Conservation (phyloP, 2,888 invertebrate genomes). For the Onchidella celtica region DNA sequence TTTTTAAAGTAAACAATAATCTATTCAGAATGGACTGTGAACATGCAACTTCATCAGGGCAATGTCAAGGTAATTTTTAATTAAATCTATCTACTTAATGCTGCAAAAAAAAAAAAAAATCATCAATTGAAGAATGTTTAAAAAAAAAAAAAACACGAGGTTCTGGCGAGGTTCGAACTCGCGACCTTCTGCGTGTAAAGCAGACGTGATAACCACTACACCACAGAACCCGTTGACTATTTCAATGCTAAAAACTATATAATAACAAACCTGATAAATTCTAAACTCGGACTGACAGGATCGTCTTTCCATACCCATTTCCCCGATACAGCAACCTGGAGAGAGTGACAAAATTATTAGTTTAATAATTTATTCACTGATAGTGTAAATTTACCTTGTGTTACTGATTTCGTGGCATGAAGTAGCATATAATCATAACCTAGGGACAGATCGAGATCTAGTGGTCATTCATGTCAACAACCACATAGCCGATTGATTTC, state of each 20-base stretch:
- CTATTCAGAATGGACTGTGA: too few relatives aligned
- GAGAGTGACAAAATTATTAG: background rate
- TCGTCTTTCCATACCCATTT: slow-evolving; percentile 67
- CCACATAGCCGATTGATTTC: too few relatives aligned
- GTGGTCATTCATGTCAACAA: background rate
- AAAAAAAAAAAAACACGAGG: slow-evolving; percentile 53
- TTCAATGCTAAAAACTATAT: background rate
- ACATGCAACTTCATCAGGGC: too few relatives aligned
- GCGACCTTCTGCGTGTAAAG: slow-evolving; percentile 76
- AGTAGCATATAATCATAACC: too few relatives aligned
- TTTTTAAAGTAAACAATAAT: too few relatives aligned
- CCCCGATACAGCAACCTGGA: slow-evolving; percentile 49
- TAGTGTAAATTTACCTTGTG: too few relatives aligned
- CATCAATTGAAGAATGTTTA: background rate
- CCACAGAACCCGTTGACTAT: slow-evolving; percentile 62
- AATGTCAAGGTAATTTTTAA: too few relatives aligned
- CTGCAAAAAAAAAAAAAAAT: slow-evolving; percentile 22
- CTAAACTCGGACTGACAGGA: slow-evolving; percentile 51
- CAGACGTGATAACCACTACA: slow-evolving; percentile 77
- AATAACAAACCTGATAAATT: slow-evolving; percentile 58
- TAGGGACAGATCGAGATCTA: too few relatives aligned
- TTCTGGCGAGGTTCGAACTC: slow-evolving; percentile 73
- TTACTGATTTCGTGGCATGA: too few relatives aligned
- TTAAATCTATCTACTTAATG: too few relatives aligned
- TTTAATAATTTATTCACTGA: background rate